A percentile compares a stretch with the other conserved stretches of the same genome.
These are phyloP conservation scores for Archaeoteleia sp. DNA, from an alignment of 2,888 invertebrate genomes.

Conservation along the genomic window DNA sequence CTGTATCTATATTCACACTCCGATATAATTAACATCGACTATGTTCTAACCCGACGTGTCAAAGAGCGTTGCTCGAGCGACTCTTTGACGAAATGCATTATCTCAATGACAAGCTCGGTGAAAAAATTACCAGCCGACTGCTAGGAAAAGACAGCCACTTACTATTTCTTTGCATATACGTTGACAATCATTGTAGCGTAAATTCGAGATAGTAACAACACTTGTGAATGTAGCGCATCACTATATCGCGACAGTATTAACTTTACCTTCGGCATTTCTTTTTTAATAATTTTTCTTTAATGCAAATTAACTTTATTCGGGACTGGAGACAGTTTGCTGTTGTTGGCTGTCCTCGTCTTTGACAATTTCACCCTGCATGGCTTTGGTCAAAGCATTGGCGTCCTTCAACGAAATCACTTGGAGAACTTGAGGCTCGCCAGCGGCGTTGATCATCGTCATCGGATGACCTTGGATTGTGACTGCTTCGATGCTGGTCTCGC, in stretches of 20 bases:
- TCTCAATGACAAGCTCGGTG: slow-evolving; percentile 15
- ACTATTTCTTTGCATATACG: not conserved
- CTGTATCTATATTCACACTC: slow-evolving; percentile 48
- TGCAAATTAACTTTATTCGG: slow-evolving; percentile 72
- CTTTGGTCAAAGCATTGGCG: slow-evolving; percentile 87
- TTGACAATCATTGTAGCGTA: slow-evolving; percentile 6
- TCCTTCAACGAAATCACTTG: slow-evolving; percentile 92
- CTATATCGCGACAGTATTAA: not conserved
- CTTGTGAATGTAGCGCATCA: not conserved
- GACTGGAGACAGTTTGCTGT: slow-evolving; percentile 75
- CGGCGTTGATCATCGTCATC: slow-evolving; percentile 83
- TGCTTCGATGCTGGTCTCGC: slow-evolving; percentile 83
- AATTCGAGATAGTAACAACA: slow-evolving; percentile 2
- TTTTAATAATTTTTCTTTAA: too few relatives aligned
- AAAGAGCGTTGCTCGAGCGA: slow-evolving; percentile 14
- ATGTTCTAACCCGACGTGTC: slow-evolving; percentile 57
- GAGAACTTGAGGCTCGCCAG: slow-evolving; percentile 85
- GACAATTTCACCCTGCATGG: slow-evolving; percentile 80
- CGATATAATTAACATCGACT: slow-evolving; percentile 55
- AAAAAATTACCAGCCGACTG: slow-evolving; percentile 10
- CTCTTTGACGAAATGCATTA: slow-evolving; percentile 18
- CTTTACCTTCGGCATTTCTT: too few relatives aligned
- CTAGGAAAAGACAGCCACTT: slow-evolving; percentile 2
- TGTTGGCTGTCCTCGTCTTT: slow-evolving; percentile 73
- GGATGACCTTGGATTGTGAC: slow-evolving; percentile 87